Conservation (phyloP, 2,888 invertebrate species). For the Acrobasis consociella region DNA sequence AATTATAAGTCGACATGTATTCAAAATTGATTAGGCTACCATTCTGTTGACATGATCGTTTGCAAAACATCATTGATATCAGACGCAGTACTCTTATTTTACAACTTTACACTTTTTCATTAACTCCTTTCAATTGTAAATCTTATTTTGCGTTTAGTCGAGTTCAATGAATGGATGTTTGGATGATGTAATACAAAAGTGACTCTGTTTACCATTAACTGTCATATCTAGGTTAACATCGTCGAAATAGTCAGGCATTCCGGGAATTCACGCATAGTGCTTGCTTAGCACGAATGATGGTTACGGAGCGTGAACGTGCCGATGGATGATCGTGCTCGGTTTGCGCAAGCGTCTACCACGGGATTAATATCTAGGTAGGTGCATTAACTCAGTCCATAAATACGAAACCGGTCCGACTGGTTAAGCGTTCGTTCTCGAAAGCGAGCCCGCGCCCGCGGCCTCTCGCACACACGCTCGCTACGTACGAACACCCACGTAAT, state of each 20-base stretch:
- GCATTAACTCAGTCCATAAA: conserved; percentile 80
- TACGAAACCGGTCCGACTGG: conserved; percentile 79
- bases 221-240: conserved; percentile 47
- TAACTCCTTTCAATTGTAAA: background rate
- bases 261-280: conserved; percentile 52
- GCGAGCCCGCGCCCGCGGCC: conserved; percentile 74
- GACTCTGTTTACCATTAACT: conserved; percentile 33
- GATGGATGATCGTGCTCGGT: conserved; percentile 57
- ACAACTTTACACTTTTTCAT: too few relatives aligned
- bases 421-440: conserved; percentile 82
- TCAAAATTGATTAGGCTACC: too few relatives aligned
- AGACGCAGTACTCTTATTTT: too few relatives aligned
- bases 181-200: conserved; percentile 34
- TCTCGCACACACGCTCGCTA: conserved; percentile 68
- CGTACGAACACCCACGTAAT: conserved; percentile 76
- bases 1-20: too few relatives aligned
- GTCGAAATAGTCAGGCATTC: conserved; percentile 47
- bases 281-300: conserved; percentile 56
- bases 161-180: conserved; percentile 7
- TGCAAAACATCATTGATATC: too few relatives aligned
- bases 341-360: conserved; percentile 74
- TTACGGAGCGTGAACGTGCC: conserved; percentile 56
- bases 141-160: background rate
- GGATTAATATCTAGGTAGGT: conserved; percentile 77
- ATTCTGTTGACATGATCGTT: too few relatives aligned